Base-by-base conservation (phyloP, 2,888 invertebrate species). In the Cheilosia variabilis region DNA sequence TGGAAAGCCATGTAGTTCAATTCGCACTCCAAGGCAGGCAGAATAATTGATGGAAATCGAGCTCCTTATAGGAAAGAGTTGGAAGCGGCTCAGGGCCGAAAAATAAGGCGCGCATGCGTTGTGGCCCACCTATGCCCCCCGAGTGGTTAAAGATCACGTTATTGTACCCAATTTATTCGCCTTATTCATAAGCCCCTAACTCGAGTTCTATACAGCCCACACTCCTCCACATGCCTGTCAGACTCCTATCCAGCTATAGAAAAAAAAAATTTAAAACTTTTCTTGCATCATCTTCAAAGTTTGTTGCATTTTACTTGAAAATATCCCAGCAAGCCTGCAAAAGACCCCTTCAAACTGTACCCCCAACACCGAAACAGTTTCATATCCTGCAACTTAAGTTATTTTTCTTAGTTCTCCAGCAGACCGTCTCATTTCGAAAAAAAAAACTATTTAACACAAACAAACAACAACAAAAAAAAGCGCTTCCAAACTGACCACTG, bases 401-500 rank as follows among this genome's bases (percentile, higher is more conserved):
- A 10, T 4, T 31, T 80, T 55, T 31, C 17, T 53, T n/a, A n/a
- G n/a, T 57, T 17, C 43, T 31, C 17, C 5, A 34, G 4, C 50
- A 57, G 57, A 50, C 47, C 37, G 52, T 63, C 53, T 73, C 45
- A 53, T 79, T 80, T 52, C 53, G 3, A 7, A 15, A 34, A 45
- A 62, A 65, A 62, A 72, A 53, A 2, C 4, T 24, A 41, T 9
- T n/a, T 7, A 60, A 17, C 19, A 34, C 7, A 37, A 37, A 13
- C 2, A 57, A 3, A 2, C 37, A 43, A 17, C 4, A 34, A 31
- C n/a, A 60, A 66, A 60, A 68, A 60, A 69, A 50, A 10, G 22
- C 45, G 9, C 17, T 37, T 71, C 27, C 55, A 27, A 37, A 63
- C 76, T 71, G 81, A 68, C 81, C 69, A 62, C 57, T 15, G 55